Evolutionary conservation across 2,888 invertebrate species (phyloP).

Genomic region (Drosophila macrospina): DNA sequence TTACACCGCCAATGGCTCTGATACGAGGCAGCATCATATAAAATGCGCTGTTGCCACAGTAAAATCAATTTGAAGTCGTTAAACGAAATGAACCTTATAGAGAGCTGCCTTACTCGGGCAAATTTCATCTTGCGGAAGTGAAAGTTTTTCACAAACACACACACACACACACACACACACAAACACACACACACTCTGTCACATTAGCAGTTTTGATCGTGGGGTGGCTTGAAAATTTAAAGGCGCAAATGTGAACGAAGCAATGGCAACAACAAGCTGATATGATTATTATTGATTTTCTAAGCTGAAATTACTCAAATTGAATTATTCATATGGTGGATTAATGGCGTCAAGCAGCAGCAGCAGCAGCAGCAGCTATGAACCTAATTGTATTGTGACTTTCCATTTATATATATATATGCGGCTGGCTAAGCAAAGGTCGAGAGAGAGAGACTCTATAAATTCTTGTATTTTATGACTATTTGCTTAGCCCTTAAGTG

Average conservation of each 20-base stretch:
- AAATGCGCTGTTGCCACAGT: conserved; percentile 71
- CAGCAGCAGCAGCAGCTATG: background rate
- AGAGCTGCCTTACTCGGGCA: conserved; percentile 34
- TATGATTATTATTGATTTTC: conserved; percentile 77
- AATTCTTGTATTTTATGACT: conserved; percentile 13
- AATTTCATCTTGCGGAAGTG: conserved; percentile 45
- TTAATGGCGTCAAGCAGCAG: conserved; percentile 4
- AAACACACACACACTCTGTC: background rate
- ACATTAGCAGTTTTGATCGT: conserved; percentile 53
- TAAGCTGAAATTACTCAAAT: conserved; percentile 57
- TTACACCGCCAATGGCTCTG: conserved; percentile 60
- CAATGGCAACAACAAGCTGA: conserved; percentile 30
- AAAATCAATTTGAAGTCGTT: conserved; percentile 83
- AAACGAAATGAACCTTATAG: conserved; percentile 82
- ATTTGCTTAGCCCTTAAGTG: conserved; percentile 47
- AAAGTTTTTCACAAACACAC: conserved; percentile 36
- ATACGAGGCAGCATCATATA: conserved; percentile 62
- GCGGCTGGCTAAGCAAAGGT: conserved; percentile 23
- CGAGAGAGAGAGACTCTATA: conserved; percentile 25
- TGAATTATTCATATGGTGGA: conserved; percentile 64
- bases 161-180: conserved; percentile 13
- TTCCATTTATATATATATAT: conserved; percentile 34
- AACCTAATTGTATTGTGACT: conserved; percentile 25
- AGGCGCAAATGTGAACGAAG: conserved; percentile 46
- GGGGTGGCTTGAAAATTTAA: conserved; percentile 49